phyloP scores from a whole-genome alignment of 2,888 invertebrate genomes.

The Trichopoda pennipes region DNA sequence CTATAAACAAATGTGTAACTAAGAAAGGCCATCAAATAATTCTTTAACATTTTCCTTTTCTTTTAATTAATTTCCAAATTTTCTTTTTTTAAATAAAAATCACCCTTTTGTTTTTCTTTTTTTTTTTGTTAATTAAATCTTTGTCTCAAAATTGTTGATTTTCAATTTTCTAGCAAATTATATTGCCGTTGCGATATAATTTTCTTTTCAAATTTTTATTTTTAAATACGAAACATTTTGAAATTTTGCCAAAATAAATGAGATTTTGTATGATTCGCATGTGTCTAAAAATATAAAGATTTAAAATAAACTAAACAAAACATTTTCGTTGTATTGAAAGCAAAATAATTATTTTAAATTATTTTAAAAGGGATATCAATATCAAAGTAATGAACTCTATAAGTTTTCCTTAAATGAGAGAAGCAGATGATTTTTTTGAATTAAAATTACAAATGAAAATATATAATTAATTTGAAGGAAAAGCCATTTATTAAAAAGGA shows the following conservation, averaged over 20 bases:
- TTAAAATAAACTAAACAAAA: constrained; percentile 14
- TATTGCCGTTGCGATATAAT: constrained; percentile 24
- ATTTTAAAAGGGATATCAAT: constrained; percentile 39
- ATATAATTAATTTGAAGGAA: too few relatives aligned
- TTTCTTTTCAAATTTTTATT: constrained; percentile 44
- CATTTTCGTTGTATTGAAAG: not conserved
- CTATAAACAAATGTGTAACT: too few relatives aligned
- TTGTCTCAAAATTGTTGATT: constrained; percentile 27
- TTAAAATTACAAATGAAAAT: too few relatives aligned
- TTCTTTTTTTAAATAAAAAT: not conserved
- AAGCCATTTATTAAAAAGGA: too few relatives aligned
- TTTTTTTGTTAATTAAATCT: not conserved
- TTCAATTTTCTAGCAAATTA: constrained; percentile 31
- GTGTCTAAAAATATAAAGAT: constrained; percentile 33
- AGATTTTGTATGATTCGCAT: constrained; percentile 31
- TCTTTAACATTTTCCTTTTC: too few relatives aligned
- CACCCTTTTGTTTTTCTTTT: not conserved
- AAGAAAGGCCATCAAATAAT: too few relatives aligned
- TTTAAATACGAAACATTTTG: constrained; percentile 58
- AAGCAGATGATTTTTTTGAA: too few relatives aligned
- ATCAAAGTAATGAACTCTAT: constrained; percentile 52
- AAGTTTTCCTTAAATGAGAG: too few relatives aligned
- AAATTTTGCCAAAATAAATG: constrained; percentile 64
- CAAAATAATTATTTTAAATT: constrained; percentile 12
- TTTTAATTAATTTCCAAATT: too few relatives aligned